Percentiles rank a stretch among this genome's conserved stretches.
These are phyloP conservation scores for Lynx canadensis DNA, from an alignment of 2,113 vertebrate genomes.

Conservation along the genomic window DNA sequence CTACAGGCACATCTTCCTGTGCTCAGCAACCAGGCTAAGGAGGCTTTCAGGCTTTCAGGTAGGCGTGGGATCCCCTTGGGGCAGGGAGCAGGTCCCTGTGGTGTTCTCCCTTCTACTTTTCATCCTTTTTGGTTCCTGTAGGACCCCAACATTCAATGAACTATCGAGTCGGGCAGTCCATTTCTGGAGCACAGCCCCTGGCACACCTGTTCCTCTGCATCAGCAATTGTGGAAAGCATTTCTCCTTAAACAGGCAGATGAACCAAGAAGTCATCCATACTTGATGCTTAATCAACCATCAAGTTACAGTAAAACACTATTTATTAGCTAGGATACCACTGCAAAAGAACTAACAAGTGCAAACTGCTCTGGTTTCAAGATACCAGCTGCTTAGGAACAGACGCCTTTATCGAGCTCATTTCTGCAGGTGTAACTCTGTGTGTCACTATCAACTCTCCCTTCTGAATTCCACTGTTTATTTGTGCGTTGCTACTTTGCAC, in stretches of 20 bases:
- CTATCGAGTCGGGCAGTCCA: neutral
- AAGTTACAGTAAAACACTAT: neutral
- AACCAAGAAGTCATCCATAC: neutral
- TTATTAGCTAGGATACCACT: neutral
- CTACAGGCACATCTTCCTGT: neutral
- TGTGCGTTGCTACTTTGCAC: neutral
- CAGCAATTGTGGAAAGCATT: neutral
- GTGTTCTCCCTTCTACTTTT: neutral
- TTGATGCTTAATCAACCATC: neutral
- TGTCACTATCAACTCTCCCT: neutral
- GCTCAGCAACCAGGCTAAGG: neutral
- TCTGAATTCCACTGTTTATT: neutral
- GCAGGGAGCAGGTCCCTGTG: neutral
- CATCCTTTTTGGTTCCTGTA: neutral
- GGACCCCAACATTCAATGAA: neutral
- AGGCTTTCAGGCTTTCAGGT: neutral
- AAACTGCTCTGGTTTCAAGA: accelerated
- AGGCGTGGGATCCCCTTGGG: neutral
- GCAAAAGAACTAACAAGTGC: neutral
- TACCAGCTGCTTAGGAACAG: neutral
- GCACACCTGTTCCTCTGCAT: neutral
- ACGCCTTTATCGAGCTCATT: neutral
- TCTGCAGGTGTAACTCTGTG: neutral
- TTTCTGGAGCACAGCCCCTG: neutral
- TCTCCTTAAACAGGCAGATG: neutral